These are phyloP conservation scores for Phallusia fumigata DNA, from an alignment of 23 tunicate species.

Conservation along the genomic window DNA sequence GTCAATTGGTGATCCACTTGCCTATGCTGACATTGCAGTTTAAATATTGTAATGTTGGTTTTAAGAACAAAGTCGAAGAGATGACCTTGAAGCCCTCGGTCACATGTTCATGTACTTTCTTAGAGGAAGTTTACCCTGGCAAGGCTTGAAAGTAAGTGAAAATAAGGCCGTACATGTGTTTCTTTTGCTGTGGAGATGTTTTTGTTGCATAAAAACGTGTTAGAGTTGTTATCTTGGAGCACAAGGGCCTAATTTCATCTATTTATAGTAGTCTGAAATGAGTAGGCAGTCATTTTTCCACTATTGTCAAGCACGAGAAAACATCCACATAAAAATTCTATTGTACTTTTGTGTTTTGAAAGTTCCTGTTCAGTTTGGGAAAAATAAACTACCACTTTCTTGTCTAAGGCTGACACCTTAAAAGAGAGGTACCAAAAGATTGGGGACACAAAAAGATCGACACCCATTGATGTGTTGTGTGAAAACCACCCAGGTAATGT, in stretches of 20 bases:
- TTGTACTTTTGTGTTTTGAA: no score
- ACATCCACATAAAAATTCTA: no score
- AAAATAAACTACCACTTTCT: not conserved
- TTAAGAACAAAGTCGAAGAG: conserved; percentile 98
- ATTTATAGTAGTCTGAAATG: no score
- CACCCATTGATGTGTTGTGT: conserved; percentile 98
- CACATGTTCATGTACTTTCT: conserved; percentile 99
- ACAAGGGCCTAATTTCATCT: no score
- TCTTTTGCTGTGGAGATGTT: no score
- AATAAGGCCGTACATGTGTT: not conserved
- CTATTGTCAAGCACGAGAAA: no score
- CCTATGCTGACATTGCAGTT: no score
- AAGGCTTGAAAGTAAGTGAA: conserved; percentile 88
- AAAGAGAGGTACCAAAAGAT: conserved; percentile 99
- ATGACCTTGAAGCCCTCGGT: conserved; percentile 98
- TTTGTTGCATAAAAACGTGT: no score
- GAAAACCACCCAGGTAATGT: conserved; percentile 95
- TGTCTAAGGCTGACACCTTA: conserved; percentile 86
- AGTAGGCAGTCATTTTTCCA: no score
- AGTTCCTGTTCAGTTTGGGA: no score
- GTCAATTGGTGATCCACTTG: no score
- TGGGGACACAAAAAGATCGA: conserved; percentile 97
- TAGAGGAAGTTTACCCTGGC: conserved; percentile 99
- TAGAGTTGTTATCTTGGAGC: no score
- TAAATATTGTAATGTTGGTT: not conserved